Conservation (phyloP, 2,888 invertebrate species). For the Coelinius sp. region DNA sequence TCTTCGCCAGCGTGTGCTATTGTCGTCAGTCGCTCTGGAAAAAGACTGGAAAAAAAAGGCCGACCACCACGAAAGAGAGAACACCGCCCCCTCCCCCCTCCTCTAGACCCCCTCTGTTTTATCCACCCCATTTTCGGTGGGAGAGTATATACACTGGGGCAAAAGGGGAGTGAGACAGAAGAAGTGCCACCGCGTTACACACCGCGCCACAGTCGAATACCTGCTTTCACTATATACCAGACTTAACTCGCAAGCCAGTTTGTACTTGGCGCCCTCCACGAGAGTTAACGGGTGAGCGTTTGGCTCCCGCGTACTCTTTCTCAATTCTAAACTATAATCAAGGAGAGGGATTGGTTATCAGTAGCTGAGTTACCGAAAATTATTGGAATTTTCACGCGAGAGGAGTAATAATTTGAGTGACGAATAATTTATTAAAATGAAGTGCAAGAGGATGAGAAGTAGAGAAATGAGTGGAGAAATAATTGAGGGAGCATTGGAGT, state of each 20-base stretch:
- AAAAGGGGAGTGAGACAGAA: slow-evolving; percentile 50
- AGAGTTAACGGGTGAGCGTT: slow-evolving; percentile 28
- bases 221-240: slow-evolving; percentile 44
- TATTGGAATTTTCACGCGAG: neutral
- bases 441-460: neutral
- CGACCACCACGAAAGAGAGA: slow-evolving; percentile 20
- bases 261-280: slow-evolving; percentile 58
- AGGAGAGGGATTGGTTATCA: neutral
- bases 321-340: neutral
- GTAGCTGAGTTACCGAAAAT: slow-evolving; percentile 7
- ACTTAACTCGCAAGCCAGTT: slow-evolving; percentile 57
- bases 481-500: neutral
- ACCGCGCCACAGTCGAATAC: slow-evolving; percentile 66
- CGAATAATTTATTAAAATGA: neutral
- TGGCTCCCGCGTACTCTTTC: slow-evolving; percentile 18
- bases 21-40: slow-evolving; percentile 25
- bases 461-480: neutral
- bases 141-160: slow-evolving; percentile 42
- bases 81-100: slow-evolving; percentile 29
- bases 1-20: neutral
- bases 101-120: slow-evolving; percentile 29
- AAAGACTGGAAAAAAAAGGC: slow-evolving; percentile 13
- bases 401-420: neutral
- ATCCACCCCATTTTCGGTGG: slow-evolving; percentile 34
- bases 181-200: slow-evolving; percentile 61